Evolutionary conservation across 2,888 invertebrate species (phyloP), one percentile per base, ranked within the genome.

Genomic region (Tipula confusa): DNA sequence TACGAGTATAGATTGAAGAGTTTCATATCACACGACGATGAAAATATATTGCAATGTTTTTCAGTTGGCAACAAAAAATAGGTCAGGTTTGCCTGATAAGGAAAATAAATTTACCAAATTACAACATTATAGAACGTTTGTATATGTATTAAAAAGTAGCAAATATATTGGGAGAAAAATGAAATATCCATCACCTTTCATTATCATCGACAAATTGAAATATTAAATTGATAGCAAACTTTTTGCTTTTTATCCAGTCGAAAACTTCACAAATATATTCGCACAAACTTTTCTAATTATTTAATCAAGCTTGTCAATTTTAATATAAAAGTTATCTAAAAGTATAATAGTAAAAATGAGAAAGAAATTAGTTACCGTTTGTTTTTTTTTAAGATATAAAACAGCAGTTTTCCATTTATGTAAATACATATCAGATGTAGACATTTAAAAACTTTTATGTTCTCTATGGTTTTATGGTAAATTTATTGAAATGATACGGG

Each of bases 291-390:
- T 24, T 64, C 24, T 64, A 64, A 64, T 64, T 64, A 64, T 24
- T 64, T 24, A 64, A 64, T 64, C 64, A 24, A 64, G 64, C 64
- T 24, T 64, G 64, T 64, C 64, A 64, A 64, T 64, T 64, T 64
- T 64, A 64, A 64, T 64, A 64, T n/a, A 9, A 64, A 64, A 64
- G 24, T 64, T 64, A 24, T 24, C 18, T 64, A 24, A 64, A 43
- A 43, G 43, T 15, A 43, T 1, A 43, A 15, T 43, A n/a, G n/a
- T n/a, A n/a, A 15, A 43, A 43, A 64, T 9, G 64, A 64, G 43
- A 36, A 43, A 3, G 15, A 24, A 64, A 24, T 64, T 64, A 24
- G 64, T 64, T 64, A n/a, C n/a, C n/a, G n/a, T n/a, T n/a, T n/a
- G n/a, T 18, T 24, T 64, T 64, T 18, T 18, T 64, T 64, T 64